These are phyloP conservation scores for Gymnoscopelus microlampas DNA, from an alignment of 2,797 vertebrate species.

Conservation along the genomic window DNA sequence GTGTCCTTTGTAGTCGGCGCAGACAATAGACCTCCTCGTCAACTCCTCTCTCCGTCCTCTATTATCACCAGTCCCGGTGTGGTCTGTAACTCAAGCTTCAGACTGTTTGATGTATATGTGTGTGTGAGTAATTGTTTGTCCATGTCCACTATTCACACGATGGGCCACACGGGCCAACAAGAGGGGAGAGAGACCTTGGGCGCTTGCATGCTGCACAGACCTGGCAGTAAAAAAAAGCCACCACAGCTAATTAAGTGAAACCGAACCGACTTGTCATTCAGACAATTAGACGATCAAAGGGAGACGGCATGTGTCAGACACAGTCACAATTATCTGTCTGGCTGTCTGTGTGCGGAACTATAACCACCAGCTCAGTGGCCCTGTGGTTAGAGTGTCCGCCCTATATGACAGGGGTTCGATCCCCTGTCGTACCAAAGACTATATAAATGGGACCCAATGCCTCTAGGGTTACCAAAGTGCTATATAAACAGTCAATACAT, in stretches of 20 bases:
- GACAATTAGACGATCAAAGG: background rate
- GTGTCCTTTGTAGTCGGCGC: conserved; percentile 36
- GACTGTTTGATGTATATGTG: conserved; percentile 23
- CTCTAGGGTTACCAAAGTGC: too few relatives aligned
- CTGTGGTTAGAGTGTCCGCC: too few relatives aligned
- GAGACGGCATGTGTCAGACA: background rate
- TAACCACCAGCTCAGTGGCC: too few relatives aligned
- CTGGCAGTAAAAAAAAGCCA: too few relatives aligned
- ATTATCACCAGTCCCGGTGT: conserved; percentile 11
- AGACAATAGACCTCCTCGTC: conserved; percentile 24
- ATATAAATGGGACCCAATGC: too few relatives aligned
- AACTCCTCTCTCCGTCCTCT: conserved; percentile 30
- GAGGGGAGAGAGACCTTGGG: background rate
- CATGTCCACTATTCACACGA: conserved; percentile 8
- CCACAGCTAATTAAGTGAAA: conserved; percentile 7
- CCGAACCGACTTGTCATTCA: conserved; percentile 3
- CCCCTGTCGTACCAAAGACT: too few relatives aligned
- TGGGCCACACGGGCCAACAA: conserved; percentile 4
- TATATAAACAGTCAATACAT: too few relatives aligned
- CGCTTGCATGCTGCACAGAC: too few relatives aligned
- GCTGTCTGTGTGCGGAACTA: too few relatives aligned
- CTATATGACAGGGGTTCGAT: too few relatives aligned
- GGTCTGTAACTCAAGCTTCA: conserved; percentile 43
- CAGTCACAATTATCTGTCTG: conserved; percentile 4
- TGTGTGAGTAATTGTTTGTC: conserved; percentile 28